Evolutionary conservation across 1,140 invertebrate species (phyloP), one percentile per base, ranked within the genome.

Genomic region (Aphelinus atriplicis): DNA sequence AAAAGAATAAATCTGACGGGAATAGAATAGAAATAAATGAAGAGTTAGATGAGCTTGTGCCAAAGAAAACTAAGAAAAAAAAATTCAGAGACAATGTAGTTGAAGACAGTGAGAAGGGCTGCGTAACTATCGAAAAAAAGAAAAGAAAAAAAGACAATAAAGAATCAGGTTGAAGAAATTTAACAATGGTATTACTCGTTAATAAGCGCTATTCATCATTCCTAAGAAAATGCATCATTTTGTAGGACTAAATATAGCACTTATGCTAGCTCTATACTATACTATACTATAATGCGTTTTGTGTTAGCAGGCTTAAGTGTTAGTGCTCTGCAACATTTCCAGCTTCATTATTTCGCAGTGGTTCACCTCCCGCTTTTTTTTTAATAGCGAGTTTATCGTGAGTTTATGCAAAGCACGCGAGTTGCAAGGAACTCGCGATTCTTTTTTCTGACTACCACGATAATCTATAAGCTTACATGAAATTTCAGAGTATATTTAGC

Each of bases 361-460:
- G 2, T 50, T 47, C 57, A 10, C 64, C 56, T 51, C 4, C 51
- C 65, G 3, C 45, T 60, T 57, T n/a, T 73, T 73, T 73, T 73
- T 67, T 67, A 73, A 73, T 67, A 66, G 64, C 64, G 56, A 53
- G 63, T 72, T 79, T 78, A 81, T 79, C 77, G 73, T 73, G 60
- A 72, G 53, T 78, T 62, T 77, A 10, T 53, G 26, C 57, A 55
- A 67, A 7, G 46, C 71, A 73, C 71, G 71, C 71, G 64, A 73
- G 42, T 60, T 9, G 42, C 50, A 47, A 67, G 63, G 58, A 65
- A 72, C 9, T 53, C 43, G 43, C 56, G 57, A 53, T 67, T 42
- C 56, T 67, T 63, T 5, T 61, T 64, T 61, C 50, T 26, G n/a
- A 55, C 48, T 53, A 67, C 56, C 50, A n/a, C 58, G 71, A 67